A percentile compares a stretch with the other conserved stretches of the same genome.
phyloP scores from a whole-genome alignment of 2,888 invertebrate genomes.

The Eupeodes latifasciatus region DNA sequence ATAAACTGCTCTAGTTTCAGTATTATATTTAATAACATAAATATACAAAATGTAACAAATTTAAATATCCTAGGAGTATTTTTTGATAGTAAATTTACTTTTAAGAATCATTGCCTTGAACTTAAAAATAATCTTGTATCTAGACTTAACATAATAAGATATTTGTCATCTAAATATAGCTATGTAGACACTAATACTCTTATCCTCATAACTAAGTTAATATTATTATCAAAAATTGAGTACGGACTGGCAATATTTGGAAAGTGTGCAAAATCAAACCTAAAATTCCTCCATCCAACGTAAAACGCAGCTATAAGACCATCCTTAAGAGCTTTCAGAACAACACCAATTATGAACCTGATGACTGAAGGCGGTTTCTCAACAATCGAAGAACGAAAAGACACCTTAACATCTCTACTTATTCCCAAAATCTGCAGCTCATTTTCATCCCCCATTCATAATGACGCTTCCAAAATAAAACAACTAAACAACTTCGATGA shows the following conservation, averaged over 20 bases:
- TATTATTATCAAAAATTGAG: too few relatives aligned
- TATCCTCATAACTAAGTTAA: too few relatives aligned
- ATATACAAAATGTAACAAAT: neutral
- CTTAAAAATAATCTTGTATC: conserved; percentile 49
- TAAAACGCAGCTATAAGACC: too few relatives aligned
- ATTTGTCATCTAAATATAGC: neutral
- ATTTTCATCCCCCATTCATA: conserved; percentile 1
- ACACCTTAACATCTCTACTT: neutral
- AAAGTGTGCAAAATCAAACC: too few relatives aligned
- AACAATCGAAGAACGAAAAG: conserved; percentile 14
- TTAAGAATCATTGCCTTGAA: conserved; percentile 49
- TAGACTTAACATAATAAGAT: conserved; percentile 52
- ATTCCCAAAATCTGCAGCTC: conserved; percentile 12
- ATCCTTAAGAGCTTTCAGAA: too few relatives aligned
- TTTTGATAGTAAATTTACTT: neutral
- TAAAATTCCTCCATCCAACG: too few relatives aligned
- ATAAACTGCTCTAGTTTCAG: conserved; percentile 4
- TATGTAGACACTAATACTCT: too few relatives aligned
- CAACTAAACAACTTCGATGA: too few relatives aligned
- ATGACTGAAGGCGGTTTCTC: conserved; percentile 55
- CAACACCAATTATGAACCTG: neutral
- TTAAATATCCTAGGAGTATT: conserved; percentile 14
- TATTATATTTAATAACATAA: neutral
- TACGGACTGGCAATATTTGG: too few relatives aligned
- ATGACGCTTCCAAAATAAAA: neutral